Base-by-base conservation (phyloP, 2,113 vertebrate genomes). In the Sceloporus tristichus region DNA sequence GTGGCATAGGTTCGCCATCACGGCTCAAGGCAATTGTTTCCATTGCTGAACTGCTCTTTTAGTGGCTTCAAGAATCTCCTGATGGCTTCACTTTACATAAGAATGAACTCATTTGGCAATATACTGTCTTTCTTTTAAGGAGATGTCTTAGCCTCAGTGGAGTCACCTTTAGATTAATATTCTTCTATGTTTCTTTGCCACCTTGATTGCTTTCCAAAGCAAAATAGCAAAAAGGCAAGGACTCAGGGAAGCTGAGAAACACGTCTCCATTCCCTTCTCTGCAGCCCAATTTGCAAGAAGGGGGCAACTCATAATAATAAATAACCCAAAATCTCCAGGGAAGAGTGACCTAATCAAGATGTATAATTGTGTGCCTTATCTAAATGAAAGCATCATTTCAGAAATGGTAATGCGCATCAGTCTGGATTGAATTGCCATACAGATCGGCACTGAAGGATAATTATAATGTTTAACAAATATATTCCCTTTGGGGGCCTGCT, bases 381-480 rank as follows among this genome's bases (percentile, higher is more conserved):
- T 96, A 96, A 97, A 97, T 97, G 96, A 97, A 97, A 95, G 95
- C 93, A 96, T 96, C 96, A 93, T 96, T 96, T 96, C 95, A 95
- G 95, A 95, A 95, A 95, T 92, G 92, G 95, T 97, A 97, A 97
- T 96, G 94, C 93, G 94, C 94, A 94, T 95, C 94, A 77, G 90
- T 29, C 92, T 95, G 95, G 89, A 94, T 97, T 94, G 96, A 94
- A 94, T 87, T 93, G 96, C 95, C 95, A 68, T 40, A 85, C 92
- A 96, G 95, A 92, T 96, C 94, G 95, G 92, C 87, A 93, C 93
- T 93, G 96, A 97, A 95, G 96, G 96, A 95, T 97, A 97, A 97
- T 97, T 97, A 97, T 92, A 96, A 96, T 97, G 95, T 97, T 97
- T 97, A 97, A 97, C 96, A 97, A 97, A 97, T 96, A 97, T 91